phyloP scores from a whole-genome alignment of 2,888 invertebrate species.

The Dryococelus australis region DNA sequence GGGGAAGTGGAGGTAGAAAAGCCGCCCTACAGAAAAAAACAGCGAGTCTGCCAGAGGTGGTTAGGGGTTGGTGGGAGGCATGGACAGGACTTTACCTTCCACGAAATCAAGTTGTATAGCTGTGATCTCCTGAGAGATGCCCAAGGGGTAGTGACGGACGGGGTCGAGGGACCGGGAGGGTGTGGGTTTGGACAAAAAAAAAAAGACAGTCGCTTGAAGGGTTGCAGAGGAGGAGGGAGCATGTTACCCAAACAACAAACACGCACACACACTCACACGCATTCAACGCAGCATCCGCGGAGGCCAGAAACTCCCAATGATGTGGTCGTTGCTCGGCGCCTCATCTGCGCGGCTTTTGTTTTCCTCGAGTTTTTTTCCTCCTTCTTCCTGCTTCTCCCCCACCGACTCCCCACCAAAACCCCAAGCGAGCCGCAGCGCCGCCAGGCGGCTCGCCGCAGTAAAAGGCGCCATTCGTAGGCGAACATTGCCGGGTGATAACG shows the following conservation, averaged over 20 bases:
- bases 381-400: background rate
- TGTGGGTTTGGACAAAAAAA: too few relatives aligned
- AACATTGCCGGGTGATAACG: conserved; percentile 6
- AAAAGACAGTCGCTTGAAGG: background rate
- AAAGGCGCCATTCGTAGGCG: conserved; percentile 3
- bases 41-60: background rate
- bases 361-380: background rate
- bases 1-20: background rate
- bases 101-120: conserved; percentile 2
- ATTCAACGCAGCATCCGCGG: background rate
- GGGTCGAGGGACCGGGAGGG: background rate
- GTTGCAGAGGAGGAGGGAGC: background rate
- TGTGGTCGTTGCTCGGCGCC: background rate
- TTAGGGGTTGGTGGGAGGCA: background rate
- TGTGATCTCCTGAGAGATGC: background rate
- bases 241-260: too few relatives aligned
- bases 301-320: background rate
- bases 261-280: too few relatives aligned
- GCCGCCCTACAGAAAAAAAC: background rate
- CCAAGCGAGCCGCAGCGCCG: background rate
- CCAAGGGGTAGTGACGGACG: too few relatives aligned
- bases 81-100: background rate
- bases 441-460: background rate
- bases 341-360: conserved; percentile 4
- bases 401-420: background rate